A percentile compares a stretch with the other conserved stretches of the same genome.
phyloP scores from a whole-genome alignment of 1,140 invertebrate genomes.

The Caerostris extrusa region DNA sequence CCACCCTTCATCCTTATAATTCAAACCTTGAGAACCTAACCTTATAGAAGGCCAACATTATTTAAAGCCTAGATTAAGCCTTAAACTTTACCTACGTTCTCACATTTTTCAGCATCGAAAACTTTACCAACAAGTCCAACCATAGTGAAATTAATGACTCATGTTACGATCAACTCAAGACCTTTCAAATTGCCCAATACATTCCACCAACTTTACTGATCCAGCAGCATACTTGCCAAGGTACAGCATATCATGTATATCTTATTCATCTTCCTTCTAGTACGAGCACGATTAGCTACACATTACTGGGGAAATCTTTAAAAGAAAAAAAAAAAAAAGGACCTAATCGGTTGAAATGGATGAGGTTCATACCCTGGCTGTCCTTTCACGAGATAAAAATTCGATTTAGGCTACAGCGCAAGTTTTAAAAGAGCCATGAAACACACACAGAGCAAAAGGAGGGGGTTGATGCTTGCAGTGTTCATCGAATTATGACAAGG shows the following conservation, averaged over 20 bases:
- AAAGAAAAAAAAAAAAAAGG: not conserved
- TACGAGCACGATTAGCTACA: not conserved
- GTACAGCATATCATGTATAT: not conserved
- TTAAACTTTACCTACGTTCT: no score
- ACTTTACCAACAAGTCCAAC: not conserved
- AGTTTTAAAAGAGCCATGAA: conserved; percentile 37
- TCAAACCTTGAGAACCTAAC: no score
- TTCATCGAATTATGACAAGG: conserved; percentile 51
- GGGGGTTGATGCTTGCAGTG: conserved; percentile 6
- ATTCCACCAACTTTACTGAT: not conserved
- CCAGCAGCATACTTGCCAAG: not conserved
- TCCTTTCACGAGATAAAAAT: conserved; percentile 48
- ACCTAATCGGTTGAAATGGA: not conserved
- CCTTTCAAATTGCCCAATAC: not conserved
- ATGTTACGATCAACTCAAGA: not conserved
- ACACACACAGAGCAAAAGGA: not conserved
- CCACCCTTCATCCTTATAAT: no score
- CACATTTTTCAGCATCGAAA: not conserved
- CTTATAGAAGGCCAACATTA: no score
- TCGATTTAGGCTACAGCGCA: conserved; percentile 7
- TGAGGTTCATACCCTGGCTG: not conserved
- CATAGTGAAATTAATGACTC: not conserved
- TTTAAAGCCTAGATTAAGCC: no score
- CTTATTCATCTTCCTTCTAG: not conserved
- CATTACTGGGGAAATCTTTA: not conserved